phyloP scores from a whole-genome alignment of 1,140 invertebrate genomes.

The Pogonognathellus flavescens region DNA sequence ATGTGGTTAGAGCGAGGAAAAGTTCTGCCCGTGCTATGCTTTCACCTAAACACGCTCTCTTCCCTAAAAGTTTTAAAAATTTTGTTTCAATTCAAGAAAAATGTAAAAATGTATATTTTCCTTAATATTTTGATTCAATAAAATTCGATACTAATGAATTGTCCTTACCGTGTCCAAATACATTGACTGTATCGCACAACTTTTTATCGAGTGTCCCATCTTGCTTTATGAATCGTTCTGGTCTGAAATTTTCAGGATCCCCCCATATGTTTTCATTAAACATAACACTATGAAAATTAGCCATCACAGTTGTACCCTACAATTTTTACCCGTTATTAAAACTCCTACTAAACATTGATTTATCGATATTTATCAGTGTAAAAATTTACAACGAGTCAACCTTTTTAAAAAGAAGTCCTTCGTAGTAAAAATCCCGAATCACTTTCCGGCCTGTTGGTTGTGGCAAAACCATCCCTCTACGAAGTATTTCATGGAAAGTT shows the following conservation, averaged over 20 bases:
- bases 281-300: background rate
- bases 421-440: background rate
- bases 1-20: background rate
- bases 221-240: conserved; percentile 2
- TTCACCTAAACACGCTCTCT: background rate
- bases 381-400: background rate
- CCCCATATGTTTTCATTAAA: background rate
- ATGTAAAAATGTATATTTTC: no score
- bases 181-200: background rate
- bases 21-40: background rate
- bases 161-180: background rate
- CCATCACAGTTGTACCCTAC: background rate
- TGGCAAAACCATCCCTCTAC: background rate
- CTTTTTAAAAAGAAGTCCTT: background rate
- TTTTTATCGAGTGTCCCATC: background rate
- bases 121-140: no score
- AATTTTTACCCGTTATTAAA: background rate
- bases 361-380: background rate
- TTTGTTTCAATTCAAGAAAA: background rate
- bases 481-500: background rate
- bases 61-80: background rate
- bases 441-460: background rate
- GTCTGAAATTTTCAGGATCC: conserved; percentile 20
- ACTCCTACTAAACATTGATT: no score
- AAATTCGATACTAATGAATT: no score